These are phyloP conservation scores for Oreochromis niloticus DNA, from an alignment of 2,113 vertebrate species.

Conservation along the genomic window DNA sequence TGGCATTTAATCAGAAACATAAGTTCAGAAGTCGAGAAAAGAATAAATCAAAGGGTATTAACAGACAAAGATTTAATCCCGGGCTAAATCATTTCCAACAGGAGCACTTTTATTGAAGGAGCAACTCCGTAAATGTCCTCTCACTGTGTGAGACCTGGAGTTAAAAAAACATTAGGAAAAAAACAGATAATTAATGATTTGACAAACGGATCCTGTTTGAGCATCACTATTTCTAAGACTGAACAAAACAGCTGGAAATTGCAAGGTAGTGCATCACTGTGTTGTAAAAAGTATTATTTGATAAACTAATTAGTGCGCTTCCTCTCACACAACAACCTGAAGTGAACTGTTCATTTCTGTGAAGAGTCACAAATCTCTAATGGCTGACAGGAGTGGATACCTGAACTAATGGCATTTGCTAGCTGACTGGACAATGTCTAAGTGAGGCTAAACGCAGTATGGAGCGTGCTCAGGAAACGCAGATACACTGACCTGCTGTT, in stretches of 20 bases:
- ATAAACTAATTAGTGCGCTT: conserved; percentile 31
- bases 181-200: not conserved
- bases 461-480: not conserved
- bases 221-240: not conserved
- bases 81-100: not conserved
- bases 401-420: conserved; percentile 47
- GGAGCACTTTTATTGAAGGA: not conserved
- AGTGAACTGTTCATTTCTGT: conserved; percentile 6
- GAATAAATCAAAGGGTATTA: not conserved
- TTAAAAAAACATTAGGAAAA: not conserved
- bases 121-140: not conserved
- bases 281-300: not conserved
- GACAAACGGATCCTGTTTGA: not conserved
- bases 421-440: conserved; percentile 18
- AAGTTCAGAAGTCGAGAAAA: not conserved
- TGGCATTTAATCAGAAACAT: not conserved
- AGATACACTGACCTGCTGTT: not conserved
- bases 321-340: conserved; percentile 14
- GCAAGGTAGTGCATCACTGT: not conserved
- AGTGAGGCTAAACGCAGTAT: not conserved
- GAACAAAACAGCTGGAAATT: not conserved
- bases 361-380: conserved; percentile 14
- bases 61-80: not conserved
- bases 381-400: conserved; percentile 22
- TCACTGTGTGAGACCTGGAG: not conserved